Conservation (phyloP, 2,797 vertebrate genomes). For the Enteromius anoplus region DNA sequence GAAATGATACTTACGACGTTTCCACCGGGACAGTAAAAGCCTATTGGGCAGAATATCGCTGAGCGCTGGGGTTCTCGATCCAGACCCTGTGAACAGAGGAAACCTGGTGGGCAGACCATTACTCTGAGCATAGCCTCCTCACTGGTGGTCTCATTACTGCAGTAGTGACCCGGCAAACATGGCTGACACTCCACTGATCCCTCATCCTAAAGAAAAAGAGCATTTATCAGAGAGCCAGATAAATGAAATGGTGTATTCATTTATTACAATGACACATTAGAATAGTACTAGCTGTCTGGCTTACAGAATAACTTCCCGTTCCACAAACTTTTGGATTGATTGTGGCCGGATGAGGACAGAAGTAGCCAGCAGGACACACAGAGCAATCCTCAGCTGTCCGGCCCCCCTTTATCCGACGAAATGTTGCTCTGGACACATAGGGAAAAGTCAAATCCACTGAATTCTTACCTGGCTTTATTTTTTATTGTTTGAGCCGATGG, state of each 20-base stretch:
- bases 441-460: not conserved
- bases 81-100: constrained; percentile 85
- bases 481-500: not conserved
- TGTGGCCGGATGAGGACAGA: constrained; percentile 84
- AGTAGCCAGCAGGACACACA: constrained; percentile 84
- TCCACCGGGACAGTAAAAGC: constrained; percentile 86
- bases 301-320: constrained; percentile 89
- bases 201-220: constrained; percentile 74
- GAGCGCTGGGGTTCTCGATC: constrained; percentile 79
- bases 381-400: constrained; percentile 77
- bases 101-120: constrained; percentile 86
- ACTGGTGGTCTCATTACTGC: constrained; percentile 85
- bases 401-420: constrained; percentile 74
- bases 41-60: constrained; percentile 83
- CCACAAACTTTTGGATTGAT: constrained; percentile 79
- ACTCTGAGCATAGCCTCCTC: constrained; percentile 82
- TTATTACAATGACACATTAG: not conserved
- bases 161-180: constrained; percentile 86
- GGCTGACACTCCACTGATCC: constrained; percentile 80
- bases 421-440: constrained; percentile 80
- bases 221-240: not conserved
- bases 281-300: constrained; percentile 46
- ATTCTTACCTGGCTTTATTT: not conserved
- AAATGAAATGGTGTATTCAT: not conserved
- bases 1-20: constrained; percentile 75